Evolutionary conservation across 2,113 vertebrate genomes (phyloP).

Genomic region (Solenodon paradoxus): DNA sequence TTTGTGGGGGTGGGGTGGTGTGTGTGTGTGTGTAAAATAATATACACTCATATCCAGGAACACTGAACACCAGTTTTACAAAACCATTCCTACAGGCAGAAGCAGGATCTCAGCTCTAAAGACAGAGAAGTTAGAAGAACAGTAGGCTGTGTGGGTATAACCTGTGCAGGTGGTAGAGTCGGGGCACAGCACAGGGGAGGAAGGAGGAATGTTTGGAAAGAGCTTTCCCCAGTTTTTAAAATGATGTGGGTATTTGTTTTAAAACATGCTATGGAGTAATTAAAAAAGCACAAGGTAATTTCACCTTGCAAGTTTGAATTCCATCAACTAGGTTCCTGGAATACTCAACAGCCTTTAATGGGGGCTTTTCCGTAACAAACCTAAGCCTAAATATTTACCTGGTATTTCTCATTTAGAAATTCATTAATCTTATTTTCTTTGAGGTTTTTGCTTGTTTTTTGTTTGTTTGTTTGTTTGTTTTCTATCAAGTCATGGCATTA

Average conservation of each 20-base stretch:
- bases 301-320: neutral
- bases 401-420: neutral
- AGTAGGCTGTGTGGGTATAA: accelerated
- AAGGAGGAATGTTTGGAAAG: neutral
- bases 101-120: neutral
- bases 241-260: neutral
- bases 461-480: neutral
- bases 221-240: neutral
- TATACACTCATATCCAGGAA: neutral
- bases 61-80: accelerated
- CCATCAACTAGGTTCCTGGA: neutral
- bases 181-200: neutral
- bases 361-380: neutral
- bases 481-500: too few relatives aligned
- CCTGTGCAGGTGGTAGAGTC: accelerated
- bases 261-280: neutral
- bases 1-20: too few relatives aligned
- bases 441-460: neutral
- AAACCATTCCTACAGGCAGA: neutral
- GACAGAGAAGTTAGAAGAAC: neutral
- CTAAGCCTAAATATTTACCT: neutral
- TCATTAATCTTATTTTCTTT: neutral
- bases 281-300: neutral
- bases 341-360: neutral
- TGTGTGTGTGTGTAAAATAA: neutral